These are phyloP conservation scores for Thunnus albacares DNA, from an alignment of 2,797 vertebrate species.

Conservation along the genomic window DNA sequence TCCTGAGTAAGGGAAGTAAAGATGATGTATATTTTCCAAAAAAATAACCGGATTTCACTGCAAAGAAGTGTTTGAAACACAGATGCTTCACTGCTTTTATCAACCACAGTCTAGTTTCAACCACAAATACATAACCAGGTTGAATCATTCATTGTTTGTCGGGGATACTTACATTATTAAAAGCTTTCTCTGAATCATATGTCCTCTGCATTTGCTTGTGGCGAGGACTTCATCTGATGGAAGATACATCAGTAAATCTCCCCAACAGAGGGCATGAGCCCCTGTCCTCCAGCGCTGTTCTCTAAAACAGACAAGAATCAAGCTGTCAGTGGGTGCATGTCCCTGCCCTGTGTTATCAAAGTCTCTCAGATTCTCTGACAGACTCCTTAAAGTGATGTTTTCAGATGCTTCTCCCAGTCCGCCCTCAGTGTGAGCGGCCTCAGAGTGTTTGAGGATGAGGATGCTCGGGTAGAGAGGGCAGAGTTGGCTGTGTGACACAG, in stretches of 20 bases:
- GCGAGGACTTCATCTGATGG: background rate
- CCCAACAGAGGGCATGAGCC: background rate
- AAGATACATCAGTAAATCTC: background rate
- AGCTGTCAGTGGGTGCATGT: constrained; percentile 1
- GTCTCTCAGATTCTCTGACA: constrained; percentile 29
- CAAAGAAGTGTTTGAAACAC: background rate
- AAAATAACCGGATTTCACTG: background rate
- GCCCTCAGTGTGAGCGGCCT: background rate
- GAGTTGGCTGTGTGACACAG: constrained; percentile 8
- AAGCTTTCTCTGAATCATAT: background rate
- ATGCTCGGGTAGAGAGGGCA: background rate
- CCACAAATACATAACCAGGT: background rate
- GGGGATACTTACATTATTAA: background rate
- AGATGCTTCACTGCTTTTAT: background rate
- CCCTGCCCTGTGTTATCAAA: constrained; percentile 27
- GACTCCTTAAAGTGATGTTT: constrained; percentile 30
- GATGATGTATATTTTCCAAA: background rate
- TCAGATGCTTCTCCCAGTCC: background rate
- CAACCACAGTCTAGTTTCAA: background rate
- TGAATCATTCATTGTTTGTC: background rate
- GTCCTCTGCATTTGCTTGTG: background rate
- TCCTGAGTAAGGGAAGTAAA: background rate
- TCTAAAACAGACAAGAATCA: constrained; percentile 26
- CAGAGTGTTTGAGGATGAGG: constrained; percentile 3
- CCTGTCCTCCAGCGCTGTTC: constrained; percentile 7